Percentiles rank a stretch among this genome's conserved stretches.
These are phyloP conservation scores for Phenganax marumi DNA, from an alignment of 92 coral and sea anemone species.

Conservation along the genomic window DNA sequence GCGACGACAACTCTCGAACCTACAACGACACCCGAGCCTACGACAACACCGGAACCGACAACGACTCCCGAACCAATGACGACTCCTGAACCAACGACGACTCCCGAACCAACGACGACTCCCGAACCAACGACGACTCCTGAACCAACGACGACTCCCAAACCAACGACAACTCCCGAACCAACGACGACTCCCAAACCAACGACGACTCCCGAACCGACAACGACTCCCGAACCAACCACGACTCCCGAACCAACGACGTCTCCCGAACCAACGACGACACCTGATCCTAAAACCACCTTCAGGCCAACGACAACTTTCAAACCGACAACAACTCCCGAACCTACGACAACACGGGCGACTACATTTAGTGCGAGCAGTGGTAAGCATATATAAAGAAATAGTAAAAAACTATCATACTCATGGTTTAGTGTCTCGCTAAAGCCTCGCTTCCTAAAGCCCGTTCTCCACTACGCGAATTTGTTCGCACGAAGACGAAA, in stretches of 20 bases:
- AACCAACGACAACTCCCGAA: not conserved
- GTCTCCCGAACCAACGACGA: not conserved
- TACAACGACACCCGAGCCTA: not conserved
- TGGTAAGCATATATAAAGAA: not conserved
- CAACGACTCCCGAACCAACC: not conserved
- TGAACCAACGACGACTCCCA: not conserved
- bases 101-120: constrained; percentile 1
- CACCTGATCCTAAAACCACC: not conserved
- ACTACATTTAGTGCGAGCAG: not conserved
- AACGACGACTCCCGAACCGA: not conserved
- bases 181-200: not conserved
- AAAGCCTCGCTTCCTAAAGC: no score
- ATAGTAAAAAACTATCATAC: no score
- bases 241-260: not conserved
- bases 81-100: not conserved
- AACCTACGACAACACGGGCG: not conserved
- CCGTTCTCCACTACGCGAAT: no score
- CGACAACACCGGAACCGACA: not conserved
- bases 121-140: not conserved
- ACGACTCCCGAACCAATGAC: not conserved
- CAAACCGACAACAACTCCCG: not conserved
- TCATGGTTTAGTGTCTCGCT: no score
- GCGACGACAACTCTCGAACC: not conserved
- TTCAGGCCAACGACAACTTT: not conserved
- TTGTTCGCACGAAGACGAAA: no score